Evolutionary conservation across 2,113 vertebrate species (phyloP).

Genomic region (Speoplatyrhinus poulsoni): DNA sequence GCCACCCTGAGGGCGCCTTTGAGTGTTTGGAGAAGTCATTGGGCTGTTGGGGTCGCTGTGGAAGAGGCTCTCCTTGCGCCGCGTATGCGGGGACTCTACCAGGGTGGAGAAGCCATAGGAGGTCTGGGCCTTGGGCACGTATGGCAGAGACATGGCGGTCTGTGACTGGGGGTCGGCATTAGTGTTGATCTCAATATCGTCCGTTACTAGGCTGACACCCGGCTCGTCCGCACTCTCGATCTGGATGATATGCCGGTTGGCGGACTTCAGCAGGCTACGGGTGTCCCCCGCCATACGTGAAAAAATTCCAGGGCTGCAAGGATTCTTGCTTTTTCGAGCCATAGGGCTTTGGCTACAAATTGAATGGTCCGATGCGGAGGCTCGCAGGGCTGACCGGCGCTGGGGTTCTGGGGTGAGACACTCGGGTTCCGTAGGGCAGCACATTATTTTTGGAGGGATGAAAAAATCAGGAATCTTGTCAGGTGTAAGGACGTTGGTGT

Average conservation of each 20-base stretch:
- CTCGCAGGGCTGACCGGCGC: conserved; percentile 64
- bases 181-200: conserved; percentile 61
- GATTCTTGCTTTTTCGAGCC: too few species aligned
- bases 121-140: conserved; percentile 93
- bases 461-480: conserved; percentile 97
- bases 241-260: conserved; percentile 92
- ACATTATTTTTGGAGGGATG: conserved; percentile 90
- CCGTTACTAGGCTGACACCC: conserved; percentile 16
- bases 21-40: conserved; percentile 83
- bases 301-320: conserved; percentile 72
- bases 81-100: conserved; percentile 92
- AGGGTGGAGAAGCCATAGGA: conserved; percentile 92
- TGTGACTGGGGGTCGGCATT: conserved; percentile 87
- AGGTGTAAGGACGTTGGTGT: conserved; percentile 94
- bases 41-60: conserved; percentile 91
- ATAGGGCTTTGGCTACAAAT: too few species aligned
- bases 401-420: conserved; percentile 66
- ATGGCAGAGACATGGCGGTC: conserved; percentile 89
- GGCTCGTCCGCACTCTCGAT: conserved; percentile 91
- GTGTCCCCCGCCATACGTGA: conserved; percentile 75
- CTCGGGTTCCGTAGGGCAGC: conserved; percentile 81
- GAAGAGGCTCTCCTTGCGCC: conserved; percentile 93
- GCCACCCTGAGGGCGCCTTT: conserved; percentile 77
- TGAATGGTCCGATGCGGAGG: conserved; percentile 61
- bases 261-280: conserved; percentile 80